Conservation (phyloP, 2,113 vertebrate genomes). For the Emydura subglobosa region DNA sequence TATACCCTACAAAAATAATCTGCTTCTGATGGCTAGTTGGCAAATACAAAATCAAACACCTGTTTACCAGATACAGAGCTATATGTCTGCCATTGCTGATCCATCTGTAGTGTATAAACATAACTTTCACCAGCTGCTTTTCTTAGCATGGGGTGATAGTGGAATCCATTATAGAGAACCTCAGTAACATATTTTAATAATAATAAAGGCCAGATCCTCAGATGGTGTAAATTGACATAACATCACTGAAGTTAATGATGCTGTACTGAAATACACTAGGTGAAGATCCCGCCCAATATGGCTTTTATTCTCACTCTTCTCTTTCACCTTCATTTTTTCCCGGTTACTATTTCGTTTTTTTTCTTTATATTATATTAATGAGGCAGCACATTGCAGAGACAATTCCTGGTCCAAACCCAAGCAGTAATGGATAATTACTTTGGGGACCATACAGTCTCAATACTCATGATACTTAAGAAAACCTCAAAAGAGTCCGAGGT, state of each 20-base stretch:
- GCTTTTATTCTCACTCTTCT: conserved; percentile 11
- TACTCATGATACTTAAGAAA: conserved; percentile 26
- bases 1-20: conserved; percentile 53
- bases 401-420: conserved; percentile 36
- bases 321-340: conserved; percentile 31
- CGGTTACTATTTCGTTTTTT: background rate
- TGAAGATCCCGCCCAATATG: background rate
- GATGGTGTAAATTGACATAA: conserved; percentile 55
- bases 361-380: conserved; percentile 41
- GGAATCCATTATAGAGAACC: conserved; percentile 67
- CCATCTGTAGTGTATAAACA: conserved; percentile 73
- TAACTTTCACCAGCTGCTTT: conserved; percentile 82
- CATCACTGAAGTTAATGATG: background rate
- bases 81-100: conserved; percentile 67
- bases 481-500: conserved; percentile 41
- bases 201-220: conserved; percentile 57
- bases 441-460: conserved; percentile 25
- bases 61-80: conserved; percentile 76
- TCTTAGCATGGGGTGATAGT: conserved; percentile 71
- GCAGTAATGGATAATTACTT: conserved; percentile 47
- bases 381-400: conserved; percentile 24
- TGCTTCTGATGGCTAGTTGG: conserved; percentile 74
- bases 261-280: conserved; percentile 15
- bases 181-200: conserved; percentile 66
- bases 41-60: conserved; percentile 77